These are phyloP conservation scores for Orchestia grillus DNA, from an alignment of 1,140 invertebrate genomes.

Conservation along the genomic window DNA sequence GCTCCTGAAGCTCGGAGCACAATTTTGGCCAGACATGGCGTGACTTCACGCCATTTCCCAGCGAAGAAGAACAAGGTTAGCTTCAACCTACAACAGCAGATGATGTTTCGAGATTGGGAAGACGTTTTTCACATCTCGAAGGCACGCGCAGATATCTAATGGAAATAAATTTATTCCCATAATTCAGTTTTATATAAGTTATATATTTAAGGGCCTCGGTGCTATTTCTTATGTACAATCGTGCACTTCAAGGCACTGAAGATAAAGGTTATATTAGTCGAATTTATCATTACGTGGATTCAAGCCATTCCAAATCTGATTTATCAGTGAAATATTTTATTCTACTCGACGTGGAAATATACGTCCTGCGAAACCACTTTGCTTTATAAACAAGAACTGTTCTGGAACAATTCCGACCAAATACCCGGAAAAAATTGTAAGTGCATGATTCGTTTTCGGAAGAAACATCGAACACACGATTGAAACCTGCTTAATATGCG, in stretches of 20 bases:
- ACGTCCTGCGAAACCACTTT: not conserved
- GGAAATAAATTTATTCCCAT: not conserved
- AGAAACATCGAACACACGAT: not conserved
- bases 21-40: not conserved
- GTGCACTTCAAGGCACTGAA: not conserved
- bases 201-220: not conserved
- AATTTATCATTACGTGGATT: not conserved
- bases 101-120: not conserved
- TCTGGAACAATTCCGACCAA: not conserved
- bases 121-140: not conserved
- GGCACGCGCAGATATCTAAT: not conserved
- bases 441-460: not conserved
- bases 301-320: not conserved
- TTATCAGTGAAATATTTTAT: not conserved
- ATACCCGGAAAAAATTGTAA: not conserved
- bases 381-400: not conserved
- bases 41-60: not conserved
- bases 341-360: not conserved
- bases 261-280: not conserved
- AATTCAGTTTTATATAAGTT: not conserved
- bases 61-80: not conserved
- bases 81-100: not conserved
- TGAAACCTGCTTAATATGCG: not conserved
- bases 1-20: not conserved
- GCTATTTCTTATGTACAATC: not conserved